Evolutionary conservation across 2,888 invertebrate genomes (phyloP).

Genomic region (Seira ritae): DNA sequence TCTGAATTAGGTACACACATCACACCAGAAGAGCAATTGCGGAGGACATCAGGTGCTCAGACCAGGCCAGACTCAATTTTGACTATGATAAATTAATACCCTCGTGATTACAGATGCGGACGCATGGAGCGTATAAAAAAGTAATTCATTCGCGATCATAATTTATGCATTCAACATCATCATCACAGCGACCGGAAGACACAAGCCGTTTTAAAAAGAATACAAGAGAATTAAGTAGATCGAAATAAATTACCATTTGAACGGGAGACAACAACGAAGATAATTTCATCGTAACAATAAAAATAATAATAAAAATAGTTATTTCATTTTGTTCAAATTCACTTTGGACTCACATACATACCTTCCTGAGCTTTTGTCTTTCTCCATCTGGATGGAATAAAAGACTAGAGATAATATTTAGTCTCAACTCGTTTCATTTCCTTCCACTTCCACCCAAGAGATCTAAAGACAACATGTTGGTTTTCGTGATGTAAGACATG

Average conservation of each 20-base stretch:
- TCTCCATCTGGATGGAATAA: too few relatives aligned
- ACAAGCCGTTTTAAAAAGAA: constrained; percentile 2
- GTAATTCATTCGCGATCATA: constrained; percentile 2
- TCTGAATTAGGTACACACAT: constrained; percentile 3
- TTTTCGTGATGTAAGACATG: too few relatives aligned
- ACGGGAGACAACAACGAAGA: not conserved
- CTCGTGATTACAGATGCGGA: not conserved
- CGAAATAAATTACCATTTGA: not conserved
- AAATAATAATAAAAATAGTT: not conserved
- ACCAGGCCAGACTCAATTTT: not conserved
- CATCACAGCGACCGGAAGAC: not conserved
- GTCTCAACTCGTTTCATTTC: too few relatives aligned
- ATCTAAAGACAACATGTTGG: too few relatives aligned
- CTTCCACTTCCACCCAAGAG: too few relatives aligned
- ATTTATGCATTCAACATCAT: not conserved
- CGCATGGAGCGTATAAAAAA: constrained; percentile 7
- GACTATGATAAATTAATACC: not conserved
- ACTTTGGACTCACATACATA: too few relatives aligned
- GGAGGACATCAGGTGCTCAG: not conserved
- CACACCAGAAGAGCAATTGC: not conserved
- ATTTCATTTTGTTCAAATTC: too few relatives aligned
- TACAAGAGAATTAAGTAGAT: not conserved
- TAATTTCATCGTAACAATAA: constrained; percentile 3
- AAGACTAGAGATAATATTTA: too few relatives aligned
- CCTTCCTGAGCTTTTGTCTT: too few relatives aligned